phyloP scores from a whole-genome alignment of 2,888 invertebrate species.

The Stegophylla sp. region DNA sequence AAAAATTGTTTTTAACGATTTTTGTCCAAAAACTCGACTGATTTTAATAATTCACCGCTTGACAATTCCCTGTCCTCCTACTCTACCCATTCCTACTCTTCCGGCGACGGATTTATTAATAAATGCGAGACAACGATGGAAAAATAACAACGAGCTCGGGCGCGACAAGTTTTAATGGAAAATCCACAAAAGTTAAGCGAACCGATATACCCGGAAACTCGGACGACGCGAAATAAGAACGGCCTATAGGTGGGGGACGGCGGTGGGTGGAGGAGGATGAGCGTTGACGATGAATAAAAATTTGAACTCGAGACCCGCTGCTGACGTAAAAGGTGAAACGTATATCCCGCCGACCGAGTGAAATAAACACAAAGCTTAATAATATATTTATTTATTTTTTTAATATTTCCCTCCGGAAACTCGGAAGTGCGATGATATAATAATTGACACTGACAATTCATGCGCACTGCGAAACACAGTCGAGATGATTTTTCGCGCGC shows the following conservation, averaged over 20 bases:
- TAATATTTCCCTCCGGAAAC: background rate
- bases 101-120: constrained; percentile 41
- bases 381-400: background rate
- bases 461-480: too few species aligned
- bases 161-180: constrained; percentile 56
- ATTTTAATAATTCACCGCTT: constrained; percentile 57
- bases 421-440: background rate
- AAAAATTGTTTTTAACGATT: constrained; percentile 55
- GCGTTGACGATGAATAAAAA: background rate
- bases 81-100: background rate
- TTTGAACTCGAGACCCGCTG: background rate
- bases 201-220: constrained; percentile 19
- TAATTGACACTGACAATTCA: too few species aligned
- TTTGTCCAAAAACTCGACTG: constrained; percentile 54
- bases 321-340: background rate
- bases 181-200: constrained; percentile 41
- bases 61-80: constrained; percentile 36
- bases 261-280: background rate
- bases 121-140: constrained; percentile 52
- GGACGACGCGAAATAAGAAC: background rate
- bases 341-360: too few species aligned
- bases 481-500: too few species aligned
- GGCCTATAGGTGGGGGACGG: background rate
- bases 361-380: too few species aligned
- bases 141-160: constrained; percentile 53